These are phyloP conservation scores for Periparus ater DNA, from an alignment of 2,797 vertebrate genomes.

Conservation along the genomic window DNA sequence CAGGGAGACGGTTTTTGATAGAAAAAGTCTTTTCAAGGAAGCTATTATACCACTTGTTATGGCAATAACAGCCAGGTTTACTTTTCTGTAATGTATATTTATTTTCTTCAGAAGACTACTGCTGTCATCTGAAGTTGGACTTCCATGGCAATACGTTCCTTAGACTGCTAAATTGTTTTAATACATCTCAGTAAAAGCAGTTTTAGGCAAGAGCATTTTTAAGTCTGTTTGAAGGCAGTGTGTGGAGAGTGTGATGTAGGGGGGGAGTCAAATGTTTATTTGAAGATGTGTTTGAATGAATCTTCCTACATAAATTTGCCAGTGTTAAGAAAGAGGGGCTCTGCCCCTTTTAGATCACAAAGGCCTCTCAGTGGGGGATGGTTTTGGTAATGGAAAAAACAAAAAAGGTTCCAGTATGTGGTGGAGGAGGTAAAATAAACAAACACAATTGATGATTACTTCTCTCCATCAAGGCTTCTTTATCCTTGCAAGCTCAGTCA, in stretches of 20 bases:
- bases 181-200: constrained; percentile 22
- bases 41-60: neutral
- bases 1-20: neutral
- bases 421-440: constrained; percentile 91
- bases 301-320: constrained; percentile 60
- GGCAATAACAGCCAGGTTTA: constrained; percentile 2
- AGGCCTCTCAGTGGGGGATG: constrained; percentile 70
- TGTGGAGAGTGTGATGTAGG: constrained; percentile 2
- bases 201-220: neutral
- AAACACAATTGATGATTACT: constrained; percentile 84
- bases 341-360: constrained; percentile 66
- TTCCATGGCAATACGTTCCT: neutral
- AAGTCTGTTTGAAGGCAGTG: constrained; percentile 22
- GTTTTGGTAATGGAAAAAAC: constrained; percentile 78
- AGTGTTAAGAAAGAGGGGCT: constrained; percentile 23
- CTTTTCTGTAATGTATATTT: neutral
- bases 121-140: neutral
- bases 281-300: constrained; percentile 65
- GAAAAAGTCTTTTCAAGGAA: constrained; percentile 18
- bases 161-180: constrained; percentile 5
- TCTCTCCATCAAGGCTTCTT: constrained; percentile 83
- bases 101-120: neutral
- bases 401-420: constrained; percentile 88
- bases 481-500: constrained; percentile 73
- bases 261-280: constrained; percentile 60